Evolutionary conservation across 2,888 invertebrate species (phyloP), one percentile per base, ranked within the genome.

Genomic region (Drosophila setosimentum): DNA sequence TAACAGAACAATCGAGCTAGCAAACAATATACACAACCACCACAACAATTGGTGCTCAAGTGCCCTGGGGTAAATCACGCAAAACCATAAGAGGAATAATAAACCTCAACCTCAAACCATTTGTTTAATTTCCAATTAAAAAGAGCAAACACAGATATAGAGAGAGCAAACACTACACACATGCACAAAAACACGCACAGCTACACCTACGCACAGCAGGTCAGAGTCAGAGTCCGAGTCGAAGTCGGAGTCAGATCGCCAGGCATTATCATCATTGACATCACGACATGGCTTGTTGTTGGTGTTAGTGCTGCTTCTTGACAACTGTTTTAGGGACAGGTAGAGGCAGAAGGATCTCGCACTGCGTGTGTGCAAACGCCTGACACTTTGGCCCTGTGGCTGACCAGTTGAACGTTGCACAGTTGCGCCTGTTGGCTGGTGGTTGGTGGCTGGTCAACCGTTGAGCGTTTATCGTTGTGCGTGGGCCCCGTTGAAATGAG

Each of bases 91-190:
- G 78, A 76, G 64, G 33, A 73, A 81, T 74, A 80, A 82, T 80
- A 65, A 57, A 78, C 24, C 74, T 68, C 65, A 73, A 63, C 77
- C 80, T 80, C 80, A 69, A 74, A 74, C 73, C 82, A 89, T 87
- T 87, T 87, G 90, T 87, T 90, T 87, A 84, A 87, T 80, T 87
- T 87, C 87, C 89, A 90, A 90, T 87, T 87, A 87, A 87, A 89
- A 87, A 73, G 87, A 88, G 88, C 90, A 86, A 88, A 85, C 79
- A 90, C 63, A 33, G 33, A 3, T 33, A 33, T 16, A 33, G 45
- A 7, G 42, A 45, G 45, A 40, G 21, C 45, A 13, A 3, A 21
- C 42, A 33, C 51, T 33, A 60, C 54, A n/a, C 60, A 75, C 59
- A 61, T 32, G 53, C 48, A 57, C 49, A 37, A 55, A 49, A 33